Percentiles rank a stretch among this genome's conserved stretches.
Evolutionary conservation across 2,797 vertebrate genomes (phyloP).

Genomic region (Mus minutoides): DNA sequence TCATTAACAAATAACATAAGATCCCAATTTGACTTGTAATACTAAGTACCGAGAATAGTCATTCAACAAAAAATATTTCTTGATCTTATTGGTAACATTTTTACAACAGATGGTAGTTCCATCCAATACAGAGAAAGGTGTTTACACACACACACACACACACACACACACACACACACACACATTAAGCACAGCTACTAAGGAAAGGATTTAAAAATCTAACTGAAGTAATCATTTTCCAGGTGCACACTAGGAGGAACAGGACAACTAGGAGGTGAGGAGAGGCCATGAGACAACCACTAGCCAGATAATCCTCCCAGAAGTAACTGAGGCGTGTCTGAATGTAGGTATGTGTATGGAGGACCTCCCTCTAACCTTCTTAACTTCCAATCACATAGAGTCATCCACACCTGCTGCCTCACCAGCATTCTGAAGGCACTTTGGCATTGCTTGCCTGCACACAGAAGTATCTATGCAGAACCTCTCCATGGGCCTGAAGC

Average conservation of each 20-base stretch:
- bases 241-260: conserved; percentile 12
- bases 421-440: not conserved
- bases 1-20: too few species aligned
- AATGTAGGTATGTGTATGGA: conserved; percentile 74
- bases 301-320: conserved; percentile 54
- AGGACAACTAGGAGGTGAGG: not conserved
- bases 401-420: not conserved
- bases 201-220: not conserved
- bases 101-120: too few species aligned
- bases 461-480: fast-evolving
- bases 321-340: conserved; percentile 58
- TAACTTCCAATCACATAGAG: too few species aligned
- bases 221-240: conserved; percentile 11
- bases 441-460: not conserved
- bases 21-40: too few species aligned
- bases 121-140: too few species aligned
- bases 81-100: too few species aligned
- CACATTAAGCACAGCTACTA: not conserved
- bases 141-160: too few species aligned
- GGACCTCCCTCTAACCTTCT: not conserved
- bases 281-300: conserved; percentile 61
- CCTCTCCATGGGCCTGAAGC: not conserved
- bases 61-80: too few species aligned
- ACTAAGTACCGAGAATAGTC: too few species aligned
- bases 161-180: too few species aligned